Evolutionary conservation across 2,113 vertebrate species (phyloP).

Genomic region (Hippocampus abdominalis): DNA sequence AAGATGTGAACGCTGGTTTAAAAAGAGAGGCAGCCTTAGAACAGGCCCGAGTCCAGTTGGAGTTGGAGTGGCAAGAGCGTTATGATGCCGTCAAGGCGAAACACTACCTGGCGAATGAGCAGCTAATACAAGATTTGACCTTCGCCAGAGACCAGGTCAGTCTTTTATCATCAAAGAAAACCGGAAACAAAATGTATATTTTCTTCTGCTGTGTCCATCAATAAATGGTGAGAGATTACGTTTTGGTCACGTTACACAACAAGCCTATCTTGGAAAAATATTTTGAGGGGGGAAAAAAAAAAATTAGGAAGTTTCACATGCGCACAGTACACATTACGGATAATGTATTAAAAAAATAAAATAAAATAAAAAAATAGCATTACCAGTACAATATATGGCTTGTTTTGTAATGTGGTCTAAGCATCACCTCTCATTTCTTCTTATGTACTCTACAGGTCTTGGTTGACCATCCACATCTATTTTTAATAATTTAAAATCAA

Average conservation of each 20-base stretch:
- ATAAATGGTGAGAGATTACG: neutral
- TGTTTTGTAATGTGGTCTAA: no score
- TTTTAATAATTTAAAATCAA: neutral
- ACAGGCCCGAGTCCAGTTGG: constrained; percentile 69
- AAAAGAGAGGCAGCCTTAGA: constrained; percentile 71
- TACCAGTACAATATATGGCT: no score
- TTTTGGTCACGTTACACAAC: neutral
- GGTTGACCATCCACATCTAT: no score
- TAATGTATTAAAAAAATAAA: no score
- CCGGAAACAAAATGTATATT: neutral
- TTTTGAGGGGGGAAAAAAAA: neutral
- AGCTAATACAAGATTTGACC: constrained; percentile 69
- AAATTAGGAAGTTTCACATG: no score
- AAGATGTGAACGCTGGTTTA: constrained; percentile 67
- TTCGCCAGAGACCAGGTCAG: constrained; percentile 76
- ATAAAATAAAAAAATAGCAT: no score
- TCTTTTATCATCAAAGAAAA: neutral
- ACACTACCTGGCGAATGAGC: constrained; percentile 70
- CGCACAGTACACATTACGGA: no score
- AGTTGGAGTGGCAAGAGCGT: constrained; percentile 77
- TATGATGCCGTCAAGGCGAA: constrained; percentile 68
- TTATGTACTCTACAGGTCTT: no score
- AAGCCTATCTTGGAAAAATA: neutral
- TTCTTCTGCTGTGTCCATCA: neutral
- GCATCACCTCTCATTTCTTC: no score